These are phyloP conservation scores for Spisula subtruncata DNA, from an alignment of 2,888 invertebrate species.

Conservation along the genomic window DNA sequence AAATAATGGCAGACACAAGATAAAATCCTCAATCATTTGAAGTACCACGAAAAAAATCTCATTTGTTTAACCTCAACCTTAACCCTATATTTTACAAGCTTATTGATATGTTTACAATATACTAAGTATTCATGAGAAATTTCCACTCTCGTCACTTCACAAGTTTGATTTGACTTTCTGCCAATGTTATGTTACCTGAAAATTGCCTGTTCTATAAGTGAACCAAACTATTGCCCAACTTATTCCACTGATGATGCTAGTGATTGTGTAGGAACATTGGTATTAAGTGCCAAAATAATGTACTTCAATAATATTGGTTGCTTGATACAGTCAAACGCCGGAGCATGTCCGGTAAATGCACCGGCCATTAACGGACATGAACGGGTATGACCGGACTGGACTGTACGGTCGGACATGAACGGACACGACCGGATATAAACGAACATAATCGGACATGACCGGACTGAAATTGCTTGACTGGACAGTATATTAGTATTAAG, in stretches of 20 bases:
- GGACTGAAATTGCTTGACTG: no score
- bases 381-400: background rate
- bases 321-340: background rate
- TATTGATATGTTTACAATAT: constrained; percentile 2
- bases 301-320: background rate
- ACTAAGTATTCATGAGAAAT: constrained; percentile 21
- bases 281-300: background rate
- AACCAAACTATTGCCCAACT: background rate
- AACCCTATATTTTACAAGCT: background rate
- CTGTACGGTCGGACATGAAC: no score
- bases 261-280: background rate
- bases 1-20: no score
- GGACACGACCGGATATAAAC: no score
- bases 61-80: constrained; percentile 5
- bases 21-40: no score
- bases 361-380: no score
- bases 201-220: constrained; percentile 8
- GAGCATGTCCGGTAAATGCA: background rate
- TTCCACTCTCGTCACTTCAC: background rate
- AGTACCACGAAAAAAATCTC: background rate
- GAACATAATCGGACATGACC: no score
- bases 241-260: constrained; percentile 15
- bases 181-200: constrained; percentile 14
- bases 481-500: background rate
- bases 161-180: background rate